Evolutionary conservation across 2,113 vertebrate species (phyloP).

Genomic region (Brachyhypopomus gauderio): DNA sequence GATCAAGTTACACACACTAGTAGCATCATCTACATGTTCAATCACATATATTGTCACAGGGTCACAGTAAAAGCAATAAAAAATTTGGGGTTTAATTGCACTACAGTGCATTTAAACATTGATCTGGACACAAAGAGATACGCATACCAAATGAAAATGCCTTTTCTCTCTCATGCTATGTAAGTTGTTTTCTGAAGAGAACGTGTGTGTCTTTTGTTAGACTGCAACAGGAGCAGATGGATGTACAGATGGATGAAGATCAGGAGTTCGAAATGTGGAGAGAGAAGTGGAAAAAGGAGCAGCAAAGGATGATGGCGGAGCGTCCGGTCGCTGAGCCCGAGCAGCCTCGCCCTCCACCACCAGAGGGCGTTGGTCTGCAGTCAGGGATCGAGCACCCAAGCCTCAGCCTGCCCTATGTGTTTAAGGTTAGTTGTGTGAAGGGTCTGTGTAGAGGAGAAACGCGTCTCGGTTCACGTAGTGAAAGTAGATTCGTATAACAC

Average conservation of each 20-base stretch:
- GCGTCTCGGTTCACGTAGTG: too few species aligned
- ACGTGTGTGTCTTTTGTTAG: neutral
- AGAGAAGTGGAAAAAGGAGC: neutral
- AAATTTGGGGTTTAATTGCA: too few species aligned
- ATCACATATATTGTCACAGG: too few species aligned
- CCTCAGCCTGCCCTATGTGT: slow-evolving; percentile 62
- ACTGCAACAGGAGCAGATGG: neutral
- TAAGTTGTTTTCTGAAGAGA: neutral
- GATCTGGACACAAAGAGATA: too few species aligned
- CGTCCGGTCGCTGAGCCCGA: slow-evolving; percentile 52
- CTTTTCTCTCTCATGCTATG: neutral
- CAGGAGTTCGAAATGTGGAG: neutral
- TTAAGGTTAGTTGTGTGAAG: slow-evolving; percentile 60
- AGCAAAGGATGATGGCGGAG: neutral
- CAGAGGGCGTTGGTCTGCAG: slow-evolving; percentile 42
- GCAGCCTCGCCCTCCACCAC: neutral
- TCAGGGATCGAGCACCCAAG: slow-evolving; percentile 57
- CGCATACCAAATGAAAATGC: neutral
- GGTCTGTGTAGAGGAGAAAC: neutral
- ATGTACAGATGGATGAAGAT: too few species aligned
- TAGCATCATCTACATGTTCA: too few species aligned
- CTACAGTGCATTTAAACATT: too few species aligned
- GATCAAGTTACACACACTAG: too few species aligned
- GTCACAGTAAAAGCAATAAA: too few species aligned
- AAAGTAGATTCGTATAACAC: too few species aligned